Conservation (phyloP, 2,113 vertebrate genomes). For the Tautogolabrus adspersus region DNA sequence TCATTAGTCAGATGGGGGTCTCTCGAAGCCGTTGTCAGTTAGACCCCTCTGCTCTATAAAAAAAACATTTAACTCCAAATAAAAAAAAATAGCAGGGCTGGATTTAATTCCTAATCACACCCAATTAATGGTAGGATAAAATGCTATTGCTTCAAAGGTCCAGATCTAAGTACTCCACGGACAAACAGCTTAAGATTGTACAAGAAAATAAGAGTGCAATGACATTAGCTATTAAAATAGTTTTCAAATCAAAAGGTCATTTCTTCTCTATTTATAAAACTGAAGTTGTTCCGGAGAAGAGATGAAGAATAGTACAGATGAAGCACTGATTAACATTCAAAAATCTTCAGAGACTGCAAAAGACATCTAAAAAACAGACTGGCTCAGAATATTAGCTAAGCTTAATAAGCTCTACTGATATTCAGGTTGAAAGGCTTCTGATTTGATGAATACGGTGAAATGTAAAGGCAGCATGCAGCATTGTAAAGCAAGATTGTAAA, state of each 20-base stretch:
- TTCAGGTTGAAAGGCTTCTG: not conserved
- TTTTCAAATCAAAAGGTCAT: not conserved
- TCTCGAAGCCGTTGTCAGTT: not conserved
- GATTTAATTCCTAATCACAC: not conserved
- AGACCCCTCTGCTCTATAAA: slow-evolving; percentile 1
- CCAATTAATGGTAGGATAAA: not conserved
- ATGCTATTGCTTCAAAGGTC: not conserved
- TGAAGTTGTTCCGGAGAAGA: not conserved
- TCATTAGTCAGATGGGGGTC: slow-evolving; percentile 26
- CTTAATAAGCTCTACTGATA: not conserved
- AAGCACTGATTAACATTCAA: not conserved
- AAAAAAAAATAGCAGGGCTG: not conserved
- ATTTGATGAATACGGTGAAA: not conserved
- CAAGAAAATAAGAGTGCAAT: not conserved
- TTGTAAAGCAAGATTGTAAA: not conserved
- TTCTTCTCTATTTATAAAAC: not conserved
- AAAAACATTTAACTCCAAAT: not conserved
- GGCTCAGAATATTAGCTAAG: too few species aligned
- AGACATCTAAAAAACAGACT: too few species aligned
- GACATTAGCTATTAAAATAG: too few species aligned
- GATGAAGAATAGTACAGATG: not conserved
- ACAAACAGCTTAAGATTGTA: not conserved
- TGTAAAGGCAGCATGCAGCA: not conserved
- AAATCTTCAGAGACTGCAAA: not conserved
- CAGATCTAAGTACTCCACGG: not conserved